Base-by-base conservation (phyloP, 2,888 invertebrate species). In the Autographa pulchrina region DNA sequence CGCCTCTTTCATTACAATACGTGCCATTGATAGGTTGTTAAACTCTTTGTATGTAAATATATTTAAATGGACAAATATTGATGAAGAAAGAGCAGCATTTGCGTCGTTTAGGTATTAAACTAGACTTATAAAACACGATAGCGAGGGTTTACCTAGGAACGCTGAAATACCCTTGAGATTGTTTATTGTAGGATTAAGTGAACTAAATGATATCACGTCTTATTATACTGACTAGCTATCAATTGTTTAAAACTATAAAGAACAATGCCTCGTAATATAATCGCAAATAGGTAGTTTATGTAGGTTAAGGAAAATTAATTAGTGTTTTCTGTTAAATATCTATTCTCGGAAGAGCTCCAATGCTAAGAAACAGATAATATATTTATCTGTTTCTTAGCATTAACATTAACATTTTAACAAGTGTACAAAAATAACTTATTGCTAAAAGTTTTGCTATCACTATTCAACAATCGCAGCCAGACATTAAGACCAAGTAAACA, bases 31-130 rank as follows among this genome's bases (percentile, higher is more conserved):
- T 48, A 63, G 64, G 58, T 74, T 65, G 43, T 70, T 66, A 52
- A 68, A 65, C 77, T 80, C 62, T 74, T 70, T 77, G 56, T 77
- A n/a, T 69, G 65, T 54, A 67, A 63, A 70, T 60, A 43, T 63
- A 60, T 72, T 31, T 60, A 62, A 63, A 75, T 67, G 13, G 13
- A 64, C 14, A 25, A 71, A 64, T 64, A 68, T 65, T n/a, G 59
- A 18, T 66, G 43, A 68, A 64, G 35, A 58, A 41, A 18, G 20
- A 20, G 32, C 3, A 48, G 1, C 20, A 54, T 58, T 75, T 59
- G 14, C 32, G 52, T 68, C 13, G 38, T 70, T 65, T 62, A 61
- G 35, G 61, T 63, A 38, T 58, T 25, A 56, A 25, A 56, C 48
- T 16, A 41, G 52, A 38, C 32, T 66, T 48, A 61, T 32, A 14